Evolutionary conservation across 2,113 vertebrate genomes (phyloP).

Genomic region (Lethenteron reissneri): DNA sequence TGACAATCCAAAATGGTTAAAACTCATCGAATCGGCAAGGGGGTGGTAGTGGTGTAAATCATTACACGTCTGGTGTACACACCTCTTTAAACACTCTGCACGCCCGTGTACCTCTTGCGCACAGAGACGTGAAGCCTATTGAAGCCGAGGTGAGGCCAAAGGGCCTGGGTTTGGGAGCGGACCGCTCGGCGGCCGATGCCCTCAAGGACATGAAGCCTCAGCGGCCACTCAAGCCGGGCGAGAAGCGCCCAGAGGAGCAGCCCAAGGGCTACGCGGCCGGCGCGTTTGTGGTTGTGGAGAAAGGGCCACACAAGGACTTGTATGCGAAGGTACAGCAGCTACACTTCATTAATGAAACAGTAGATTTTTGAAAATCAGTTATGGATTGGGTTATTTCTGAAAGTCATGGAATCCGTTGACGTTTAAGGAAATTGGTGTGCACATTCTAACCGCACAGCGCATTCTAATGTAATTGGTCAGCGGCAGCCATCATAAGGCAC

Average conservation of each 20-base stretch:
- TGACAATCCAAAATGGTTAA: too few relatives aligned
- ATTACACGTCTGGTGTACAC: too few relatives aligned
- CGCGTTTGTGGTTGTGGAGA: slow-evolving; percentile 30
- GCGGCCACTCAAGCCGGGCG: slow-evolving; percentile 29
- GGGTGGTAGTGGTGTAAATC: too few relatives aligned
- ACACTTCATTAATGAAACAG: background rate
- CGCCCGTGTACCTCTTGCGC: background rate
- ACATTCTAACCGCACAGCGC: too few relatives aligned
- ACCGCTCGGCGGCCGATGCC: slow-evolving; percentile 29
- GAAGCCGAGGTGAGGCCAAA: slow-evolving; percentile 45
- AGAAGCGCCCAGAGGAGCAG: slow-evolving; percentile 27
- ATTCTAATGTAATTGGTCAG: too few relatives aligned
- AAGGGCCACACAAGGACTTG: slow-evolving; percentile 43
- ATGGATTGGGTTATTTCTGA: too few relatives aligned
- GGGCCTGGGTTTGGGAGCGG: slow-evolving; percentile 56
- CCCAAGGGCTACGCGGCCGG: slow-evolving; percentile 33
- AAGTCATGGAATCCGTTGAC: too few relatives aligned
- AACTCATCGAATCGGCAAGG: too few relatives aligned
- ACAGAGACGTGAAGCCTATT: slow-evolving; percentile 43
- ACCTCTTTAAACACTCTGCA: too few relatives aligned
- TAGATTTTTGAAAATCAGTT: too few relatives aligned
- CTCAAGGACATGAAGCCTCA: slow-evolving; percentile 21
- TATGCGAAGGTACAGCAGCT: slow-evolving; percentile 42
- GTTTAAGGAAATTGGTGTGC: too few relatives aligned
- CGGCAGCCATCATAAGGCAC: too few relatives aligned